These are phyloP conservation scores for Kryptolebias marmoratus DNA, from an alignment of 2,113 vertebrate species.

Conservation along the genomic window DNA sequence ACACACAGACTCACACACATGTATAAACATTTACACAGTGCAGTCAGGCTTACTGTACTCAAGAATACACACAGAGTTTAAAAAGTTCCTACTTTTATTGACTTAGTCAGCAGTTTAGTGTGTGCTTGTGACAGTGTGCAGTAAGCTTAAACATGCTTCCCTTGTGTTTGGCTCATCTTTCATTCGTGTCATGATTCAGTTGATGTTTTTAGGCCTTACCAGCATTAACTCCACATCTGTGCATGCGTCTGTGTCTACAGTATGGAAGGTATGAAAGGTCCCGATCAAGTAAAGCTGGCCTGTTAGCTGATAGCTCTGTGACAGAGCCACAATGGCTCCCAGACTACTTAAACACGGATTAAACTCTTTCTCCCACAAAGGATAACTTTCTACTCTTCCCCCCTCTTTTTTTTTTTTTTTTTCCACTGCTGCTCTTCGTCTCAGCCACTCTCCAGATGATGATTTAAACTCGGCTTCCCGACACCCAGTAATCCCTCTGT, in stretches of 20 bases:
- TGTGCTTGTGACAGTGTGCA: slow-evolving; percentile 8
- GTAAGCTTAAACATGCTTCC: slow-evolving; percentile 9
- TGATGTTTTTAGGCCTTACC: slow-evolving; percentile 44
- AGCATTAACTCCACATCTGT: slow-evolving; percentile 22
- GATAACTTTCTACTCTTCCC: slow-evolving; percentile 22
- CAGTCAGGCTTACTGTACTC: slow-evolving; percentile 12
- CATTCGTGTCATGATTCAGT: slow-evolving; percentile 49
- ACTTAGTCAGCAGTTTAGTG: slow-evolving; percentile 40
- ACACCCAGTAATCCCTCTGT: slow-evolving; percentile 61
- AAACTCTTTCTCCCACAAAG: slow-evolving; percentile 58
- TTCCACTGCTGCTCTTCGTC: slow-evolving; percentile 9
- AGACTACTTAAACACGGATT: slow-evolving; percentile 67
- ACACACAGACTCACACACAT: slow-evolving; percentile 24
- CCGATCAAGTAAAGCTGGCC: slow-evolving; percentile 68
- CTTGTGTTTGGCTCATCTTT: slow-evolving; percentile 47
- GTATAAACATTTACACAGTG: slow-evolving; percentile 46
- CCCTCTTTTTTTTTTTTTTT: not conserved
- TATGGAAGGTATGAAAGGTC: slow-evolving; percentile 42
- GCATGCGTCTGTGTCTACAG: slow-evolving; percentile 11
- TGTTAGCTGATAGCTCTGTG: slow-evolving; percentile 64
- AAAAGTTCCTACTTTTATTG: slow-evolving; percentile 15
- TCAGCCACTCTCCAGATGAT: slow-evolving; percentile 45
- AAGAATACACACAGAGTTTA: not conserved
- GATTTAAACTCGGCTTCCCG: slow-evolving; percentile 61
- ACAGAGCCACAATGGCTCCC: slow-evolving; percentile 64